Percentiles rank a stretch among this genome's conserved stretches.
These are phyloP conservation scores for Perognathus longimembris DNA, from an alignment of 2,113 vertebrate species.

Conservation along the genomic window DNA sequence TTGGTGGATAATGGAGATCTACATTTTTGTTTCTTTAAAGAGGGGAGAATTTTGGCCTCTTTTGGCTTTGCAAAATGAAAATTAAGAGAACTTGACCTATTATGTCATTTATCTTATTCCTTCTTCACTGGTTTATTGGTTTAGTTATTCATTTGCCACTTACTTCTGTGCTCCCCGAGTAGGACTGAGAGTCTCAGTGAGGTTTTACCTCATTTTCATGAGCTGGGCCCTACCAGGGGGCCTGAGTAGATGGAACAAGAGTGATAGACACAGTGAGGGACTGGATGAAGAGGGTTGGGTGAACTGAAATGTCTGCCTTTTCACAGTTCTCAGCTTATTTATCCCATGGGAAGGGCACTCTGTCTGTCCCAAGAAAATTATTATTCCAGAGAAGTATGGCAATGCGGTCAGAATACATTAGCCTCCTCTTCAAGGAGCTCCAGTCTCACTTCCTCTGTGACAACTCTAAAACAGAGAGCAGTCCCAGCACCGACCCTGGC, in stretches of 20 bases:
- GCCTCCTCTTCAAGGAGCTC: not conserved
- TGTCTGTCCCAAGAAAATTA: constrained; percentile 31
- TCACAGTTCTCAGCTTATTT: not conserved
- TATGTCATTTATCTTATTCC: not conserved
- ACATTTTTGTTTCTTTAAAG: constrained; percentile 64
- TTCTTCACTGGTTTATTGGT: not conserved
- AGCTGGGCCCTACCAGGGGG: too few species aligned
- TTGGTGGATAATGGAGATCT: constrained; percentile 50
- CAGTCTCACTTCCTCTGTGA: not conserved
- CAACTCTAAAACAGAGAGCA: not conserved
- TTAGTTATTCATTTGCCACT: not conserved
- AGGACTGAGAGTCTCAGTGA: not conserved
- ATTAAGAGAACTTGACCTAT: not conserved
- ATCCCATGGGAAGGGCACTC: not conserved
- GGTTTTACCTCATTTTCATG: not conserved
- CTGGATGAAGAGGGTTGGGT: fast-evolving
- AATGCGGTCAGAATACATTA: constrained; percentile 48
- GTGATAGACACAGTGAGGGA: fast-evolving
- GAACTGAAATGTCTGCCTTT: not conserved
- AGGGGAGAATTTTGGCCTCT: constrained; percentile 44
- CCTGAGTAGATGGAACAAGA: not conserved
- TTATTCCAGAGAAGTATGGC: not conserved
- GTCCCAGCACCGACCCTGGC: not conserved
- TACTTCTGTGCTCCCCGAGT: constrained; percentile 10
- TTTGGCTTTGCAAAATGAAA: not conserved